These are phyloP conservation scores for Bostrychus sinensis DNA, from an alignment of 2,113 vertebrate genomes.

Conservation along the genomic window DNA sequence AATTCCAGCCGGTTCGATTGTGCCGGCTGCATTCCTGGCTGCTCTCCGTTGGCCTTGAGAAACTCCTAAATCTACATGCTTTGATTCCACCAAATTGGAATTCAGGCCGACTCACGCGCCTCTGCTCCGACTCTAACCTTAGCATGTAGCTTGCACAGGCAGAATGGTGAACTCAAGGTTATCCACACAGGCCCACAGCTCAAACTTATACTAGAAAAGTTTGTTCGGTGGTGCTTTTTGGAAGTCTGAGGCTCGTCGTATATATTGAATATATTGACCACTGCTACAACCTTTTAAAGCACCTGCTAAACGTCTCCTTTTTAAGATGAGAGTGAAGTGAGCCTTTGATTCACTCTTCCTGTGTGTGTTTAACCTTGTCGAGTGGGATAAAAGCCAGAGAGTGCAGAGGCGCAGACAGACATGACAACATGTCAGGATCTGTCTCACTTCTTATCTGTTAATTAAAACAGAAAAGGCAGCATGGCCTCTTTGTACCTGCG, in stretches of 20 bases:
- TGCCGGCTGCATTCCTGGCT: conserved; percentile 64
- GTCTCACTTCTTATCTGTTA: conserved; percentile 33
- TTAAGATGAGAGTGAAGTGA: conserved; percentile 10
- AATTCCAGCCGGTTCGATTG: conserved; percentile 62
- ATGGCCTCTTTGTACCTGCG: conserved; percentile 37
- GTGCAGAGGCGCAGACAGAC: conserved; percentile 25
- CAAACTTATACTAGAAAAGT: conserved; percentile 20
- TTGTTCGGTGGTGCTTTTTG: background rate
- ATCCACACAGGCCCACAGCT: conserved; percentile 19
- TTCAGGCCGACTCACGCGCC: conserved; percentile 36
- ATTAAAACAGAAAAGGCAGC: conserved; percentile 38
- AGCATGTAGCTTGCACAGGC: conserved; percentile 41
- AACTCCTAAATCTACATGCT: conserved; percentile 63
- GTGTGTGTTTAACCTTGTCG: conserved; percentile 41
- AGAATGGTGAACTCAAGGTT: conserved; percentile 50
- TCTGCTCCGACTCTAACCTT: conserved; percentile 47
- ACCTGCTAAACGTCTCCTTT: conserved; percentile 11
- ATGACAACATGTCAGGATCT: conserved; percentile 35
- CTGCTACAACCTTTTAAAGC: background rate
- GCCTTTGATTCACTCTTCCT: conserved; percentile 18
- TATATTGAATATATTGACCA: too few species aligned
- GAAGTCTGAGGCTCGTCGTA: background rate
- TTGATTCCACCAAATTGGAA: conserved; percentile 65
- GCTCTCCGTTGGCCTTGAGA: conserved; percentile 48
- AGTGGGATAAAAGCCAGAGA: conserved; percentile 31